phyloP scores from a whole-genome alignment of 2,113 vertebrate species.

The Embiotoca jacksoni region DNA sequence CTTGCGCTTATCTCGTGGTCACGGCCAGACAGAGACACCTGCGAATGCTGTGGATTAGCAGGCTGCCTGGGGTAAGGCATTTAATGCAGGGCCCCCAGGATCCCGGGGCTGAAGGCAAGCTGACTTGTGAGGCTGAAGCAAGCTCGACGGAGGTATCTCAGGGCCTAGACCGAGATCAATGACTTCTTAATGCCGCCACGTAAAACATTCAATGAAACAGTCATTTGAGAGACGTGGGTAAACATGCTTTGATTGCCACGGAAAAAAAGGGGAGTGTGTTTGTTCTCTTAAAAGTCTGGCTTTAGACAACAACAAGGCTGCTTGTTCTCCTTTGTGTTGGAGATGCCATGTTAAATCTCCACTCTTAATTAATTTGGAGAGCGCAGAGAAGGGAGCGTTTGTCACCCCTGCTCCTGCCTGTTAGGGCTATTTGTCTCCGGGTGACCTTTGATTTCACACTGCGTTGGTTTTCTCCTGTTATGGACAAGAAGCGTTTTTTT shows the following conservation, averaged over 20 bases:
- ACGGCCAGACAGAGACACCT: conserved; percentile 79
- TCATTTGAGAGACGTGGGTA: conserved; percentile 61
- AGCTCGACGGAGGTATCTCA: conserved; percentile 65
- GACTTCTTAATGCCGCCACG: conserved; percentile 70
- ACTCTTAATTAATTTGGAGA: conserved; percentile 84
- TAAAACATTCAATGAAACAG: conserved; percentile 77
- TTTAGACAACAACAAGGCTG: conserved; percentile 66
- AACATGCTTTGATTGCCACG: conserved; percentile 74
- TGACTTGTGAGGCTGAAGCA: conserved; percentile 49
- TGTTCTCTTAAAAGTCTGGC: conserved; percentile 65
- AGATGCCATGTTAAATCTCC: conserved; percentile 75
- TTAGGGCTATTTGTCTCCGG: conserved; percentile 84
- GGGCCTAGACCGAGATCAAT: conserved; percentile 77
- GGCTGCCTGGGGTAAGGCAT: conserved; percentile 73
- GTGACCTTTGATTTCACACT: conserved; percentile 88
- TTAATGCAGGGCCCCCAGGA: conserved; percentile 70
- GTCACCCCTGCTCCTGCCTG: conserved; percentile 78
- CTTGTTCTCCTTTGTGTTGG: conserved; percentile 70
- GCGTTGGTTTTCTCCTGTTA: conserved; percentile 83
- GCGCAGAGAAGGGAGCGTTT: conserved; percentile 69
- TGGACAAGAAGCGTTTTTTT: conserved; percentile 83
- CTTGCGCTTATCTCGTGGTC: conserved; percentile 80
- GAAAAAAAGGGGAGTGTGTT: conserved; percentile 59
- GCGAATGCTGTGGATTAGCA: conserved; percentile 77
- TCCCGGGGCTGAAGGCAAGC: conserved; percentile 51